Percentiles rank a stretch among this genome's conserved stretches.
Conservation (phyloP, 2,797 vertebrate species). For the Pygocentrus nattereri region DNA sequence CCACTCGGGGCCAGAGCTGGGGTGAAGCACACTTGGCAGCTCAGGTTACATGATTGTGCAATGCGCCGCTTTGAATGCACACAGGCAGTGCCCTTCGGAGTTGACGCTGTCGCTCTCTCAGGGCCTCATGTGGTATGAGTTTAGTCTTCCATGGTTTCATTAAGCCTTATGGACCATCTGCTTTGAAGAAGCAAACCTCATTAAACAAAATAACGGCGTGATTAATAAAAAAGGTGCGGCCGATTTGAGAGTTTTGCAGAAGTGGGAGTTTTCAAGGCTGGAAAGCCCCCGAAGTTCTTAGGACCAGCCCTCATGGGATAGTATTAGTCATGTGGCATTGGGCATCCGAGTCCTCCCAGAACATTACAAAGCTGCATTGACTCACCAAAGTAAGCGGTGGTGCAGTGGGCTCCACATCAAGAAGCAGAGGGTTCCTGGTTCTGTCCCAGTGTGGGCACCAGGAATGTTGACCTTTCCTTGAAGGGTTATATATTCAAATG, state of each 20-base stretch:
- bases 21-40: conserved; percentile 36
- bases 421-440: not conserved
- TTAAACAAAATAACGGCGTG: not conserved
- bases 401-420: not conserved
- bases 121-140: conserved; percentile 36
- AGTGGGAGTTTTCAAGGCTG: conserved; percentile 13
- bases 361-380: not conserved
- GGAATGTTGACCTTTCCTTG: not conserved
- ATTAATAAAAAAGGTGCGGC: not conserved
- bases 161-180: not conserved
- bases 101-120: conserved; percentile 32
- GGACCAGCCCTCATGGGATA: not conserved
- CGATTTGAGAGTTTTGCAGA: not conserved
- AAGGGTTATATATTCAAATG: not conserved
- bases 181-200: not conserved
- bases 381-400: not conserved
- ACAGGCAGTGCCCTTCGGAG: conserved; percentile 35
- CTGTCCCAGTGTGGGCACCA: not conserved
- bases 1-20: conserved; percentile 34
- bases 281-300: conserved; percentile 33
- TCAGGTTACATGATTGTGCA: conserved; percentile 63
- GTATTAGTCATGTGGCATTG: not conserved
- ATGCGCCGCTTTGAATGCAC: conserved; percentile 35
- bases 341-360: not conserved
- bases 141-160: conserved; percentile 29